Conservation (phyloP, 2,113 vertebrate genomes). For the Enhydra lutris region DNA sequence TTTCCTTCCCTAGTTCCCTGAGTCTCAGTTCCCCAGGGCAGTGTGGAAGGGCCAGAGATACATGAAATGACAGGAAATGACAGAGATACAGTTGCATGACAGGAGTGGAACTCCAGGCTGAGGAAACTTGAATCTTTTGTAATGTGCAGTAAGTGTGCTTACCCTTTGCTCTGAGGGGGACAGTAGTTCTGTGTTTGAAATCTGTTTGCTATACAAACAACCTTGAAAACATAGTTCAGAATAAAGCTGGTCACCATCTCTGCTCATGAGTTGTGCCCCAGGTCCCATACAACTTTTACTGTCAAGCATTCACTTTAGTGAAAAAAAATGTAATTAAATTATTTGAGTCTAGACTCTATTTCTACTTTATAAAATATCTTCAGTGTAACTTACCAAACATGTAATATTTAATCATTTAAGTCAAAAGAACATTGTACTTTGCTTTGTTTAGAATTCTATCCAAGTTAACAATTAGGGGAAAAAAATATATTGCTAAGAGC, state of each 20-base stretch:
- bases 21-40: background rate
- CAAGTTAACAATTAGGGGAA: background rate
- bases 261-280: background rate
- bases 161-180: background rate
- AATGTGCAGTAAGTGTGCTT: background rate
- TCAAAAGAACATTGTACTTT: background rate
- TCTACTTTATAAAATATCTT: background rate
- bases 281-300: background rate
- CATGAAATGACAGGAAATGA: too few relatives aligned
- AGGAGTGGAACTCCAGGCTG: background rate
- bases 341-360: background rate
- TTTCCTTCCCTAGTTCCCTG: background rate
- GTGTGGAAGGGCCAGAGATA: background rate
- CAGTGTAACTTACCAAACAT: background rate
- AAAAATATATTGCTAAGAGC: background rate
- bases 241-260: background rate
- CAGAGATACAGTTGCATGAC: background rate
- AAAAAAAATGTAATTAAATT: background rate
- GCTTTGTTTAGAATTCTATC: background rate
- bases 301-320: background rate
- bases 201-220: background rate
- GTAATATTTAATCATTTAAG: background rate
- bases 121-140: background rate
- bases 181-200: background rate
- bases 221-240: background rate